These are phyloP conservation scores for Drepana falcataria DNA, from an alignment of 2,888 invertebrate genomes.

Conservation along the genomic window DNA sequence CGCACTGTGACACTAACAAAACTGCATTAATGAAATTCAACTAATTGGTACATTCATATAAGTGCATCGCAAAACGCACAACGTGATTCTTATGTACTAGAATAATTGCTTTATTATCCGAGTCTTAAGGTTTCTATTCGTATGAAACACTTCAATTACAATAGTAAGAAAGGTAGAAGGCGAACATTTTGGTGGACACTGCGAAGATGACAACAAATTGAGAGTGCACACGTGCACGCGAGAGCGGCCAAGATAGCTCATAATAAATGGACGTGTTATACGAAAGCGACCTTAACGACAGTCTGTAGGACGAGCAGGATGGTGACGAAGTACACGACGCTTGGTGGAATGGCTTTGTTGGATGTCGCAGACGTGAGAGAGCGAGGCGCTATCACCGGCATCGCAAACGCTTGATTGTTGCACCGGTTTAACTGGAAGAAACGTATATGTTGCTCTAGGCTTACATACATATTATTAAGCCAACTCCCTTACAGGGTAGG, in stretches of 20 bases:
- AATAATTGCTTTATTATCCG: too few species aligned
- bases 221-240: not conserved
- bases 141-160: too few species aligned
- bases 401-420: constrained; percentile 58
- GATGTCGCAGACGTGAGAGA: constrained; percentile 18
- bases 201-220: too few species aligned
- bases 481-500: too few species aligned
- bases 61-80: not conserved
- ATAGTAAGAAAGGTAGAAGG: too few species aligned
- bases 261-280: constrained; percentile 21
- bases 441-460: too few species aligned
- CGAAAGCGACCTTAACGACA: constrained; percentile 58
- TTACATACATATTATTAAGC: not conserved
- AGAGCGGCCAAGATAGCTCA: not conserved
- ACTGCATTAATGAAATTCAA: not conserved
- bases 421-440: constrained; percentile 56
- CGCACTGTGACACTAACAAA: not conserved
- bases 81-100: too few species aligned
- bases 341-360: constrained; percentile 39
- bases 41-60: not conserved
- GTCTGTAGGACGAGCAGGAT: constrained; percentile 61
- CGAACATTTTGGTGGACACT: too few species aligned
- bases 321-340: constrained; percentile 61
- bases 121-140: too few species aligned
- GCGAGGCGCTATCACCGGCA: constrained; percentile 41